Evolutionary conservation across 2,888 invertebrate species (phyloP), one percentile per base, ranked within the genome.

Genomic region (Beris morrisii): DNA sequence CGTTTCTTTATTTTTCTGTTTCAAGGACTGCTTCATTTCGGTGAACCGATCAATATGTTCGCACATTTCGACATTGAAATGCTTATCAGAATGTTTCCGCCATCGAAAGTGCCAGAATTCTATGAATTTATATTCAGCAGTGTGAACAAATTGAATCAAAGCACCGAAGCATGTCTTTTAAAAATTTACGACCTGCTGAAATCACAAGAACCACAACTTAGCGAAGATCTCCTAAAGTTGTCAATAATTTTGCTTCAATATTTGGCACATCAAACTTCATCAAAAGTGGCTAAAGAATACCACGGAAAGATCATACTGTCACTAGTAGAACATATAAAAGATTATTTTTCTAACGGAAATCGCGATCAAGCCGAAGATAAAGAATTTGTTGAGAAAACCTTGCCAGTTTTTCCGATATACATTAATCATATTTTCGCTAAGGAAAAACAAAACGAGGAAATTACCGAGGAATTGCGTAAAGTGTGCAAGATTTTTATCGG

Each of bases 401-500:
- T 74, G 54, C 64, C 71, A 2, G 72, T 73, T 0, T 75, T 73
- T 70, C 71, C 73, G 5, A 68, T 70, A 4, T 74, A 73, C 65
- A 64, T 72, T 0, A 71, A 71, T 12, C 65, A 70, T 44, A 30
- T 71, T 12, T 67, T 74, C 28, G 54, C 45, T n/a, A 72, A 69
- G 56, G 28, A 68, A 3, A 64, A 68, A 38, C 38, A 9, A 6
- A 52, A 59, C 45, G 46, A 66, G 4, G 68, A 71, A 30, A 48
- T 74, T 2, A 74, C 78, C 67, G 79, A 79, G 12, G 67, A 75
- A 44, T 76, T 79, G 58, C 71, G 76, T 3, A 75, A 76, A 30
- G 75, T 80, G 5, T 77, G 75, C 67, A 79, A 79, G 69, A 77
- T 79, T 56, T 80, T 76, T 67, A 77, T 80, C 56, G 77, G 77